Conservation (phyloP, 2,113 vertebrate species). For the Fulica atra region DNA sequence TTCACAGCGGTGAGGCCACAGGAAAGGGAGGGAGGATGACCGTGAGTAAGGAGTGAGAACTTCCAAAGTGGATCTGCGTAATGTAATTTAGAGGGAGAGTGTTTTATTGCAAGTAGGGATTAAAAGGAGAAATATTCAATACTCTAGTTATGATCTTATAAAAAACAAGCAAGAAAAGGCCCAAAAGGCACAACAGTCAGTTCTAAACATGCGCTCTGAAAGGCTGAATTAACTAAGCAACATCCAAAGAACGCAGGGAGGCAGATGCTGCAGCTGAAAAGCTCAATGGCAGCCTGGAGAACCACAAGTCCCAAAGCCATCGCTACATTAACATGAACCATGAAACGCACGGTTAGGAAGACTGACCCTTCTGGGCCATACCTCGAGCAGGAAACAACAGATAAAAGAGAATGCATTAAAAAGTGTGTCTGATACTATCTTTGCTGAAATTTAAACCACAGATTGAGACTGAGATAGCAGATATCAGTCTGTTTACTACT, state of each 20-base stretch:
- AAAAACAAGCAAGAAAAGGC: not conserved
- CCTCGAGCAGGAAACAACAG: not conserved
- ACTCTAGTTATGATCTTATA: not conserved
- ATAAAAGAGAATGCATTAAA: not conserved
- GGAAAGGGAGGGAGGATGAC: not conserved
- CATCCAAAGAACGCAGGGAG: not conserved
- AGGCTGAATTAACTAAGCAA: not conserved
- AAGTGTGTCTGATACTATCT: not conserved
- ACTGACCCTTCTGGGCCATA: not conserved
- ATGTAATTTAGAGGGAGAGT: not conserved
- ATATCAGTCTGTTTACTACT: not conserved
- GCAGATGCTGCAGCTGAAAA: not conserved
- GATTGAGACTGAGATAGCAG: not conserved
- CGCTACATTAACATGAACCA: fast-evolving
- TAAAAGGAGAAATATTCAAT: not conserved
- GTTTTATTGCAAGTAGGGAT: not conserved
- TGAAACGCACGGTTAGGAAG: not conserved
- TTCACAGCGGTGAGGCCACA: not conserved
- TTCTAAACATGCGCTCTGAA: not conserved
- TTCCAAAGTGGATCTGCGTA: not conserved
- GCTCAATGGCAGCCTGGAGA: not conserved
- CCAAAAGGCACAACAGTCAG: not conserved
- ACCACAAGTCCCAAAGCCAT: not conserved
- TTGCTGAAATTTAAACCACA: not conserved
- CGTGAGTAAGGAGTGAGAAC: not conserved